Evolutionary conservation across 2,888 invertebrate genomes (phyloP).

Genomic region (Plebejus argus): DNA sequence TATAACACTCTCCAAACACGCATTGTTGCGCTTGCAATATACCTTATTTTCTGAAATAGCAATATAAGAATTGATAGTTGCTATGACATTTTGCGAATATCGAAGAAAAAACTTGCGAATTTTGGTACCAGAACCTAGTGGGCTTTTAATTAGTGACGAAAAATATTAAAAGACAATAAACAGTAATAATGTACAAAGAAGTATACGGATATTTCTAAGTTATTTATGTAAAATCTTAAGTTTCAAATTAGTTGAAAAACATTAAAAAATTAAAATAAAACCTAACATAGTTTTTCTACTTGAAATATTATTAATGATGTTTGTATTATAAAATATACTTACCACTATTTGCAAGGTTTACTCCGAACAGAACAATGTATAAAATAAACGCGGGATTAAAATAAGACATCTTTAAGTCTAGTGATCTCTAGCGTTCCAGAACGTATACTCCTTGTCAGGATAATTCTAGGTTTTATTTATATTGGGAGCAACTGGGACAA

Average conservation of each 20-base stretch:
- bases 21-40: constrained; percentile 5
- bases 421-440: neutral
- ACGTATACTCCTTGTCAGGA: neutral
- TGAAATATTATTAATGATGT: neutral
- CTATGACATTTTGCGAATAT: no score
- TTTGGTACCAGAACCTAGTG: no score
- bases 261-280: no score
- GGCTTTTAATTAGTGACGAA: no score
- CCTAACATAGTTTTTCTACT: no score
- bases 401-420: neutral
- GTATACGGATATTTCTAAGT: no score
- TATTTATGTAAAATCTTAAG: no score
- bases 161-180: neutral
- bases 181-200: no score
- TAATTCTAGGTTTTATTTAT: neutral
- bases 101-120: no score
- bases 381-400: constrained; percentile 4
- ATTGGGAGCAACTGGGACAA: neutral
- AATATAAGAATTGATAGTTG: neutral
- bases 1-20: neutral
- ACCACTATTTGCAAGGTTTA: neutral
- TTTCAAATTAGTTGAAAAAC: no score
- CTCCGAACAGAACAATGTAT: neutral
- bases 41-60: constrained; percentile 12
- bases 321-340: neutral